Conservation (phyloP, 2,797 vertebrate genomes). For the Ctenopoma kingsleyae region DNA sequence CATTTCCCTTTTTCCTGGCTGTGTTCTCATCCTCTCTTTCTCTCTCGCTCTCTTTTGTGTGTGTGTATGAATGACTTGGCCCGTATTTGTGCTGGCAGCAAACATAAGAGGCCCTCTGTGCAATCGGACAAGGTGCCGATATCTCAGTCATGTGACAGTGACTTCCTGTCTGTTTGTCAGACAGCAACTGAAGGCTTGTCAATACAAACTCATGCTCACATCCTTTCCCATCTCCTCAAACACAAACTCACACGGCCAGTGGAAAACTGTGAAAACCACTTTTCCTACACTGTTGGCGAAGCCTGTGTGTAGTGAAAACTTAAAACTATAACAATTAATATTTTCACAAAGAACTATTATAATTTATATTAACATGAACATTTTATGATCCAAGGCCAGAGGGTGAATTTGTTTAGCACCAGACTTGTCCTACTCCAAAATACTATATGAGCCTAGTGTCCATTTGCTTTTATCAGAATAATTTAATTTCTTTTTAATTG, state of each 20-base stretch:
- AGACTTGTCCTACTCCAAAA: neutral
- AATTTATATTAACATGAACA: neutral
- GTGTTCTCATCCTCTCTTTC: conserved; percentile 25
- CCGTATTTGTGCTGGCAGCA: conserved; percentile 77
- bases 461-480: neutral
- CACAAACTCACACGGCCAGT: conserved; percentile 50
- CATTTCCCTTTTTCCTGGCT: conserved; percentile 12
- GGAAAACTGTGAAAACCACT: neutral
- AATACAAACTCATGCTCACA: conserved; percentile 79
- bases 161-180: conserved; percentile 81
- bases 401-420: conserved; percentile 4
- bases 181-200: conserved; percentile 81
- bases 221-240: conserved; percentile 76
- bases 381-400: neutral
- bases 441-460: neutral
- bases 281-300: neutral
- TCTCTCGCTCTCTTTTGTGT: conserved; percentile 24
- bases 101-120: conserved; percentile 80
- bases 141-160: conserved; percentile 85
- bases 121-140: conserved; percentile 85
- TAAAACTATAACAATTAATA: neutral
- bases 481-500: neutral
- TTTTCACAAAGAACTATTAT: neutral
- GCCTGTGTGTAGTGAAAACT: neutral
- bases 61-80: conserved; percentile 61